Base-by-base conservation (phyloP, 2,113 vertebrate species). In the Ellobius talpinus region DNA sequence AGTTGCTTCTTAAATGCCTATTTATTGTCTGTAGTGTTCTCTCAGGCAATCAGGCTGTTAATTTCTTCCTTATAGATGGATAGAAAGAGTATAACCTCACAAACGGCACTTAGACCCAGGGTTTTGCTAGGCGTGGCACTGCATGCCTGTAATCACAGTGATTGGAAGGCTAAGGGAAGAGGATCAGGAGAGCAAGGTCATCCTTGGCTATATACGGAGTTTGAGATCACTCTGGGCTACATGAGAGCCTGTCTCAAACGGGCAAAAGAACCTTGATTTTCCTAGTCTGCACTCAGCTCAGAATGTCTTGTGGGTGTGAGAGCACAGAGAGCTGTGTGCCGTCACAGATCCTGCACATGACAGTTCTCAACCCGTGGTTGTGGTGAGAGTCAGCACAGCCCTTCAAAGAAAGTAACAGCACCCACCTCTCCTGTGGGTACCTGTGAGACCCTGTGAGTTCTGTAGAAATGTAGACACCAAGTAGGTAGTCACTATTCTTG, bases 1-100 rank as follows among this genome's bases (percentile, higher is more conserved):
- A 70, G 63, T 96, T 47, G 87, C n/a, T 87, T 85, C n/a, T 66
- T 97, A 90, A 92, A 47, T 94, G 72, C 39, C 63, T 89, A 13
- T 89, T 86, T 65, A 42, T 93, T 24, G n/a, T 74, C 26, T 21
- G 24, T 89, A 72, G 36, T 89, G 29, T n/a, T 95, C 0, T 86
- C 31, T 85, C 19, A 39, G 47, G 50, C 78, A 72, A 4, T 87
- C 58, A n/a, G 82, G 61, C 84, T 96, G 31, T 92, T 72, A 11
- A 78, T 92, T 82, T 96, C 91, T 96, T 95, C 61, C 95, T 33
- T 73, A 89, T 78, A 92, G 61, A 42, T 87, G 0, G 86, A 39
- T 78, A 76, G 47, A 58, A 91, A 87, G 72, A 82, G 14, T 63
- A 31, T 63, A 73, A 91, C 78, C 36, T 72, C n/a, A 85, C 87